Evolutionary conservation across 2,797 vertebrate genomes (phyloP).

Genomic region (Eptatretus atami): DNA sequence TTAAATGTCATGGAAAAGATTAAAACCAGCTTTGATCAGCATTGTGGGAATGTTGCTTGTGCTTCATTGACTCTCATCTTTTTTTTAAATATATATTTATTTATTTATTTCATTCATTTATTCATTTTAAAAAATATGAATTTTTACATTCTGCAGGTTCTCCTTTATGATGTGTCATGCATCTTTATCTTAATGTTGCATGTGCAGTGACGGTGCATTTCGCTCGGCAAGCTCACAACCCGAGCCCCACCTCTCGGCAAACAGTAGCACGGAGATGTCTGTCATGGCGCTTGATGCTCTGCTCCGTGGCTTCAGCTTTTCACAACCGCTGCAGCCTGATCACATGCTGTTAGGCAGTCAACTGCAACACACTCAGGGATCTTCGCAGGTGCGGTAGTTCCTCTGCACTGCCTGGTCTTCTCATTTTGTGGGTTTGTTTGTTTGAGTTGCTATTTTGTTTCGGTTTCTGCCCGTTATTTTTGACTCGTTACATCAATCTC

Average conservation of each 20-base stretch:
- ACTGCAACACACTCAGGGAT: conserved; percentile 45
- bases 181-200: conserved; percentile 7
- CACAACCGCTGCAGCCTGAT: conserved; percentile 52
- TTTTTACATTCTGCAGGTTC: no score
- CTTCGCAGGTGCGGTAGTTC: conserved; percentile 41
- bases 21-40: no score
- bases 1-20: no score
- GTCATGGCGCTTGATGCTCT: conserved; percentile 21
- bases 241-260: conserved; percentile 26
- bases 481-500: conserved; percentile 5
- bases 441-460: no score
- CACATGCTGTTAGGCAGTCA: conserved; percentile 79
- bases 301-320: conserved; percentile 56
- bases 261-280: conserved; percentile 26
- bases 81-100: no score
- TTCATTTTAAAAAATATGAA: conserved; percentile 8
- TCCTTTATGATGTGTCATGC: conserved; percentile 8
- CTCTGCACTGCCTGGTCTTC: not conserved
- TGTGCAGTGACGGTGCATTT: conserved; percentile 30
- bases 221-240: conserved; percentile 67
- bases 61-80: no score
- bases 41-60: no score
- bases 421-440: no score
- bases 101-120: not conserved
- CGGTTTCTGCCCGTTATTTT: not conserved